Evolutionary conservation across 1,140 invertebrate species (phyloP).

Genomic region (Macrotrachela quadricornifera): DNA sequence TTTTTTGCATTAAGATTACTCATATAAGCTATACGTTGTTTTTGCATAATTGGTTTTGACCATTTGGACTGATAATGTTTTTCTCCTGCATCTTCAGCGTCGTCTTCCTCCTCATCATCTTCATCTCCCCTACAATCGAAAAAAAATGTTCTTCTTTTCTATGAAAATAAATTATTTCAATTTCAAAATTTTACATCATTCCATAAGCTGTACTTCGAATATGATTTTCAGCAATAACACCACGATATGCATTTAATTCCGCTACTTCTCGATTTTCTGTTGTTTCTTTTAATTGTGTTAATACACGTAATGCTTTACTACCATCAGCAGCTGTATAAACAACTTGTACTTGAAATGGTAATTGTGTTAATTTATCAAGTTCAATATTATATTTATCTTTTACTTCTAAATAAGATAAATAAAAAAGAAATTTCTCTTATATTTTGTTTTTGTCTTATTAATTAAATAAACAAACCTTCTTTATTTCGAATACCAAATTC

Average conservation of each 20-base stretch:
- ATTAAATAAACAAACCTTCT: background rate
- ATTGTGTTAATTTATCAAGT: background rate
- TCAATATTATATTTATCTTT: background rate
- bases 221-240: too few relatives aligned
- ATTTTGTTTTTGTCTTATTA: background rate
- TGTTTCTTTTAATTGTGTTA: conserved; percentile 15
- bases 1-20: too few relatives aligned
- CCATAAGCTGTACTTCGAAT: too few relatives aligned
- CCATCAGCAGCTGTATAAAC: conserved; percentile 19
- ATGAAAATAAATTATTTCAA: too few relatives aligned
- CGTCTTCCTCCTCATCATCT: too few relatives aligned
- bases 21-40: too few relatives aligned
- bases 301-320: conserved; percentile 16
- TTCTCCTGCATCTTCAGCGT: too few relatives aligned
- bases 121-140: too few relatives aligned
- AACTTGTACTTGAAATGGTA: conserved; percentile 21
- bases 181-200: too few relatives aligned
- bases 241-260: conserved; percentile 8
- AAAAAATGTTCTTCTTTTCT: too few relatives aligned
- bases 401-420: background rate
- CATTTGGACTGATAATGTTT: too few relatives aligned
- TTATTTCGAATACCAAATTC: conserved; percentile 17
- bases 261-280: conserved; percentile 16
- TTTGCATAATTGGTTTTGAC: too few relatives aligned
- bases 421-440: background rate